A percentile compares a stretch with the other conserved stretches of the same genome.
Evolutionary conservation across 2,797 vertebrate species (phyloP).

Genomic region (Microctenopoma stevenorrisi): DNA sequence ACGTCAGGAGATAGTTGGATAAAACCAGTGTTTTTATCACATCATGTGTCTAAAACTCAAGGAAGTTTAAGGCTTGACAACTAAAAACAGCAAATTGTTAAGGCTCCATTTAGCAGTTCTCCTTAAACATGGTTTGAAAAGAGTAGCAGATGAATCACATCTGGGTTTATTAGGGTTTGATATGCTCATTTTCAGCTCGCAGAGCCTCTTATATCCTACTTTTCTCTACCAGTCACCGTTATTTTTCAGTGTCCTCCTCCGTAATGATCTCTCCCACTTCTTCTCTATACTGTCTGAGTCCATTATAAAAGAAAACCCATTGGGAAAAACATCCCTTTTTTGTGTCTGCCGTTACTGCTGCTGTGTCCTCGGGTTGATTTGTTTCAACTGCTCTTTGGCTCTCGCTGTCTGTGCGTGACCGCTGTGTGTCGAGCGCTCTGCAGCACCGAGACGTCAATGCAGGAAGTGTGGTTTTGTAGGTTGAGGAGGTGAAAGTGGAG

Average conservation of each 20-base stretch:
- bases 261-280: constrained; percentile 17
- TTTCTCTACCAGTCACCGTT: constrained; percentile 1
- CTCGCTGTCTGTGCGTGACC: constrained; percentile 1
- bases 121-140: no score
- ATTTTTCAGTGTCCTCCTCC: background rate
- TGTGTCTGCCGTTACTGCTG: constrained; percentile 3
- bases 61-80: background rate
- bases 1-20: no score
- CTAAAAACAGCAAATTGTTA: background rate
- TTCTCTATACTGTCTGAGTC: constrained; percentile 1
- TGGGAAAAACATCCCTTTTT: constrained; percentile 7
- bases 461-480: constrained; percentile 45
- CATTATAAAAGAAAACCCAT: constrained; percentile 15
- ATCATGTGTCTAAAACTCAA: background rate
- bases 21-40: background rate
- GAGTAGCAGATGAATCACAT: no score
- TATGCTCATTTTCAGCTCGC: background rate
- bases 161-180: background rate
- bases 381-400: background rate
- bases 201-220: background rate
- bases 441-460: constrained; percentile 27
- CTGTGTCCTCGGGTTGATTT: constrained; percentile 4
- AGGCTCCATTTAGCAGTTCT: background rate
- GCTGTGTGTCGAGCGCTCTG: constrained; percentile 10
- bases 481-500: constrained; percentile 49